These are phyloP conservation scores for Cydia strobilella DNA, from an alignment of 1,140 invertebrate species.

Conservation along the genomic window DNA sequence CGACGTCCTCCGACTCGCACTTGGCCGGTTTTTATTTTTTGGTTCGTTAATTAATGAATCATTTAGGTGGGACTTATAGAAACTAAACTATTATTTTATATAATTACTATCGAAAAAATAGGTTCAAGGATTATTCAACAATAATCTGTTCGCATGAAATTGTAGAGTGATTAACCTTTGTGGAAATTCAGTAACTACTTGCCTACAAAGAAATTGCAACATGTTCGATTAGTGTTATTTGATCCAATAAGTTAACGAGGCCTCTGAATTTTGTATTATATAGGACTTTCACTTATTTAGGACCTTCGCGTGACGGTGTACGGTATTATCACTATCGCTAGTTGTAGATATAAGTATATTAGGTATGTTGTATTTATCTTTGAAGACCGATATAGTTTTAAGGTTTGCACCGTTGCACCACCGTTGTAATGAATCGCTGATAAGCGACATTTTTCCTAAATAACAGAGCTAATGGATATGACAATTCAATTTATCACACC, in stretches of 20 bases:
- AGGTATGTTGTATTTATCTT: not conserved
- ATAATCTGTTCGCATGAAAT: no score
- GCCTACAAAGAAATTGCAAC: not conserved
- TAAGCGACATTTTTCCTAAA: not conserved
- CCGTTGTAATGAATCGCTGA: not conserved
- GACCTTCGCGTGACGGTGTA: not conserved
- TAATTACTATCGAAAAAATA: no score
- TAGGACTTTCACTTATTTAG: no score
- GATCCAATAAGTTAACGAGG: not conserved
- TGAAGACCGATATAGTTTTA: slow-evolving; percentile 3
- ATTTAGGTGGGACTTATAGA: no score
- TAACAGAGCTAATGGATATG: not conserved
- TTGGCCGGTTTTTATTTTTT: not conserved
- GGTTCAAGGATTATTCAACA: no score
- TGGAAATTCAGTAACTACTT: not conserved
- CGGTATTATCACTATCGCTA: slow-evolving; percentile 1
- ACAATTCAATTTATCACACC: no score
- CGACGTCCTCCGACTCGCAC: no score
- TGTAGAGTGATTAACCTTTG: no score
- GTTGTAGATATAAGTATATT: not conserved
- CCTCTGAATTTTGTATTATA: no score
- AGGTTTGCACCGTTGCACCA: not conserved
- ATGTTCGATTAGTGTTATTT: no score
- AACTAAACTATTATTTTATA: no score
- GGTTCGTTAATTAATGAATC: not conserved